Evolutionary conservation across 37 sponge, comb jelly and placozoan genomes (phyloP).

Genomic region (Eunapius fragilis): DNA sequence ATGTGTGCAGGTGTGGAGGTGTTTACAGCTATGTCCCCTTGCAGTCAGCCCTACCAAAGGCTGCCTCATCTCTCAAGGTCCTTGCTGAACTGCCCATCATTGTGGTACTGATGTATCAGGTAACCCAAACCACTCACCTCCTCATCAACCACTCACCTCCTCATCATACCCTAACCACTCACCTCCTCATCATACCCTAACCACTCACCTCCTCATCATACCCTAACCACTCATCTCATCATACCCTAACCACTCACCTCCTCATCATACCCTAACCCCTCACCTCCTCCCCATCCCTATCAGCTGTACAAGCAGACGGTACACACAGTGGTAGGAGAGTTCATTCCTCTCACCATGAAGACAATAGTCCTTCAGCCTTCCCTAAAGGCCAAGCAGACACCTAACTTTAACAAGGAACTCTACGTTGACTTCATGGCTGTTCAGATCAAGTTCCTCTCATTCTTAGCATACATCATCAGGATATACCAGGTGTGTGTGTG

Average conservation of each 20-base stretch:
- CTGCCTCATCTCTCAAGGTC: conserved; percentile 88
- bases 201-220: neutral
- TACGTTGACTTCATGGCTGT: conserved; percentile 94
- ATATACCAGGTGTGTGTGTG: conserved; percentile 66
- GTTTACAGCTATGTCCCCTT: neutral
- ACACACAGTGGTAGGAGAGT: conserved; percentile 71
- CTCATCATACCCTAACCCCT: neutral
- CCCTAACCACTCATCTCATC: neutral
- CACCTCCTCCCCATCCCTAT: neutral
- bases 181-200: no score
- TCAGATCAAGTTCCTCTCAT: conserved; percentile 96
- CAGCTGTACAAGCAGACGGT: conserved; percentile 91
- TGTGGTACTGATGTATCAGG: conserved; percentile 96
- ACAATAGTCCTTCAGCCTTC: conserved; percentile 81
- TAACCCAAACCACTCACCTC: neutral
- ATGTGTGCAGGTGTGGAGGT: neutral
- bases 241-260: neutral
- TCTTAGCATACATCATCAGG: conserved; percentile 92
- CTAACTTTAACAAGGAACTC: conserved; percentile 84
- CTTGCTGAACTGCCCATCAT: conserved; percentile 94
- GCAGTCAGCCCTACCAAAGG: conserved; percentile 58
- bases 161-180: no score
- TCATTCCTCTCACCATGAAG: conserved; percentile 89
- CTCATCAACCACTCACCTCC: no score
- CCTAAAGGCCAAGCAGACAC: conserved; percentile 31